Base-by-base conservation (phyloP, 2,888 invertebrate genomes). In the Scrobipalpa costella region DNA sequence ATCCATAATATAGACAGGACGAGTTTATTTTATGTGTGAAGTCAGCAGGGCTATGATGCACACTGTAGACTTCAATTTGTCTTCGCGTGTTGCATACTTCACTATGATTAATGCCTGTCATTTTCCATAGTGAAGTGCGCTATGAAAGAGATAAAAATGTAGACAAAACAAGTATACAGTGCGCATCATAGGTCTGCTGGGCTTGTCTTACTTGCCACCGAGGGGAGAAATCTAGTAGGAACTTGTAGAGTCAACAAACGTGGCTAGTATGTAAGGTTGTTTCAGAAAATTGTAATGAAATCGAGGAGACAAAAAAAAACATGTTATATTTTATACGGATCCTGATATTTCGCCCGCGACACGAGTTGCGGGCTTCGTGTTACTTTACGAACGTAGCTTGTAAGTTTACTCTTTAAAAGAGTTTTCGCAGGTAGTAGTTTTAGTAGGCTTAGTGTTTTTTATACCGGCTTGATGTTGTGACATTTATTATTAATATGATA, bases 391-490 rank as follows among this genome's bases (percentile, higher is more conserved):
- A 85, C 69, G 67, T 90, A 90, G 88, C 72, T 66, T 76, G 82
- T 92, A 92, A 91, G 91, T 87, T 84, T 81, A 79, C 92, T 92
- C 92, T 92, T 90, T 83, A 84, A 91, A 92, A 92, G 92, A 90
- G 92, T 87, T 85, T 89, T 88, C 84, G 88, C 88, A 90, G 88
- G 88, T 88, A 90, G 90, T 90, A 90, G 90, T 83, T 86, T 85
- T 90, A 87, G 85, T 90, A 92, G 87, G 92, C 92, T 92, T 92
- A 92, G 90, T 90, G 91, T 90, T 92, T 92, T 86, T 92, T 92
- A 92, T 92, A 92, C 92, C 82, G 86, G 92, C 92, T 92, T 92
- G 89, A 91, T 92, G 92, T 92, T 92, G 92, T 92, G 91, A 91
- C 86, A 87, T 88, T 88, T 88, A 85, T 85, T 83, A 84, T 84